A percentile compares a stretch with the other conserved stretches of the same genome.
phyloP scores from a whole-genome alignment of 2,888 invertebrate genomes.

The Agonum fuliginosum region DNA sequence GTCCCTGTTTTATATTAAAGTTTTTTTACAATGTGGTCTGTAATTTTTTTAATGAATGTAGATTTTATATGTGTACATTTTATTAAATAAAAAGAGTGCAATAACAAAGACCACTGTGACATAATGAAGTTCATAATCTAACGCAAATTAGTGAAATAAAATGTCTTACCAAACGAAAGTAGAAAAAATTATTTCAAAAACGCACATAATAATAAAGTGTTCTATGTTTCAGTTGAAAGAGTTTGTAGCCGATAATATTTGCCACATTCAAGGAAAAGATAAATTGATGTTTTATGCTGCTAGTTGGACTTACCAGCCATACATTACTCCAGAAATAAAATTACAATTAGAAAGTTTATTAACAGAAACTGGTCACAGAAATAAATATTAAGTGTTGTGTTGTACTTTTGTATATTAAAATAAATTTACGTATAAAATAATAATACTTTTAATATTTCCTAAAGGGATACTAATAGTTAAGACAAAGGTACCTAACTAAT shows the following conservation, averaged over 20 bases:
- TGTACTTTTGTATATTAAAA: constrained; percentile 38
- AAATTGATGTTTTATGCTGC: constrained; percentile 72
- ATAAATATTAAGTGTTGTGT: constrained; percentile 61
- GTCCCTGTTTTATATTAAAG: too few species aligned
- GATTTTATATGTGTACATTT: too few species aligned
- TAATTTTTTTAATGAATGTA: too few species aligned
- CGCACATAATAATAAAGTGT: constrained; percentile 7
- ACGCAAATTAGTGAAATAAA: too few species aligned
- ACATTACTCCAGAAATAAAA: constrained; percentile 68
- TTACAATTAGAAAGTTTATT: constrained; percentile 69
- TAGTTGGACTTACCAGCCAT: constrained; percentile 73
- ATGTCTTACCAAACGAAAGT: too few species aligned
- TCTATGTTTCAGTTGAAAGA: constrained; percentile 69
- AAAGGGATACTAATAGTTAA: constrained; percentile 26
- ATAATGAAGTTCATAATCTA: too few species aligned
- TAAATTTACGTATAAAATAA: constrained; percentile 44
- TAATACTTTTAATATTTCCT: constrained; percentile 27
- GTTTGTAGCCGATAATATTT: constrained; percentile 72
- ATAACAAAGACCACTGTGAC: too few species aligned
- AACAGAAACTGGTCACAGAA: constrained; percentile 71
- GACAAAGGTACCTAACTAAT: constrained; percentile 21
- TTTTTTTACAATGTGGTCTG: too few species aligned
- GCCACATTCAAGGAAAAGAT: constrained; percentile 70
- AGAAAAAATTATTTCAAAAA: constrained; percentile 5
- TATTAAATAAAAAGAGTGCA: too few species aligned